Conservation (phyloP, 2,797 vertebrate genomes). For the Enoplosus armatus region DNA sequence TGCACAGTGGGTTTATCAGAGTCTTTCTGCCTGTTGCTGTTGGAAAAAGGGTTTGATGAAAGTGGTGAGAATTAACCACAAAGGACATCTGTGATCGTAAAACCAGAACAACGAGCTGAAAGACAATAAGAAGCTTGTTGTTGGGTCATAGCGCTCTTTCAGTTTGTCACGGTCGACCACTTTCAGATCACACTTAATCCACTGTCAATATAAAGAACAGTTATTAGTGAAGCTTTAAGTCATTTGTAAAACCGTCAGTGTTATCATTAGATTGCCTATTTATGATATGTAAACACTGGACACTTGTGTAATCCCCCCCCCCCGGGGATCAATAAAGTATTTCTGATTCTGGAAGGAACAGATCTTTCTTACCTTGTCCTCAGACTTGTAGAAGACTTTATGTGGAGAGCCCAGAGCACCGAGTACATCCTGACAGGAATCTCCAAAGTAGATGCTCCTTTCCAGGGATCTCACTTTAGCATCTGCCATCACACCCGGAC, state of each 20-base stretch:
- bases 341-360: no score
- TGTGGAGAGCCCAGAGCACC: conserved; percentile 96
- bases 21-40: not conserved
- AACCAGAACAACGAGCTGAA: not conserved
- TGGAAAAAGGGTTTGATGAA: not conserved
- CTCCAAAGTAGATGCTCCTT: conserved; percentile 94
- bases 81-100: not conserved
- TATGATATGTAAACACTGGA: no score
- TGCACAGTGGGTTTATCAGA: not conserved
- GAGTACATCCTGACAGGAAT: conserved; percentile 97
- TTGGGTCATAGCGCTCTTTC: not conserved
- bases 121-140: not conserved
- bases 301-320: no score
- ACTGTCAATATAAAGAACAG: not conserved
- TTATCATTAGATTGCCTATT: not conserved
- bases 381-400: conserved; percentile 99
- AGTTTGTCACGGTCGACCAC: not conserved
- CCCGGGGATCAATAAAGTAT: no score
- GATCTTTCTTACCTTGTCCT: conserved; percentile 95
- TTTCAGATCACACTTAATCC: not conserved
- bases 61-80: not conserved
- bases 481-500: conserved; percentile 92
- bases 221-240: not conserved
- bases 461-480: conserved; percentile 94
- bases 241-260: not conserved